Evolutionary conservation across 2,113 vertebrate genomes (phyloP).

Genomic region (Ptilorrhoa leucosticta): DNA sequence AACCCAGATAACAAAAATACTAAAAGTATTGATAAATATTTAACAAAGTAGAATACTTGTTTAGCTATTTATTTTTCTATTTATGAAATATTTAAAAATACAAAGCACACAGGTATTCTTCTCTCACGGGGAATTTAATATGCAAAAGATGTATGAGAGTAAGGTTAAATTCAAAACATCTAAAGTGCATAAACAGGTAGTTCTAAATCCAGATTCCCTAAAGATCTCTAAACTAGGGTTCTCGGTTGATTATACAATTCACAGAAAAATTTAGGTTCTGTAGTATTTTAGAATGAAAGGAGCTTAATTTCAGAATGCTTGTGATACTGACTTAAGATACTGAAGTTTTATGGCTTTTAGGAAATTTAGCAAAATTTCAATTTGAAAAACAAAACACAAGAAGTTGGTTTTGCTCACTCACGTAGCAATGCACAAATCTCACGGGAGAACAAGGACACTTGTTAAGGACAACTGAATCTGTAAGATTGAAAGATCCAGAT

Average conservation of each 20-base stretch:
- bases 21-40: not conserved
- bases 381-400: not conserved
- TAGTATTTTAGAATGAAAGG: not conserved
- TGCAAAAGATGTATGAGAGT: not conserved
- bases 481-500: not conserved
- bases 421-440: not conserved
- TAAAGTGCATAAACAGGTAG: not conserved
- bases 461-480: not conserved
- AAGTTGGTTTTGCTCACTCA: not conserved
- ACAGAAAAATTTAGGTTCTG: not conserved
- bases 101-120: not conserved
- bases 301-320: not conserved
- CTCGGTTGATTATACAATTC: accelerated
- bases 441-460: not conserved
- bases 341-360: not conserved
- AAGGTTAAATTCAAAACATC: not conserved
- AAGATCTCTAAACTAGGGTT: not conserved
- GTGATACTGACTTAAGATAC: not conserved
- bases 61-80: not conserved
- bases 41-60: not conserved
- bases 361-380: not conserved
- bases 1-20: not conserved
- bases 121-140: not conserved
- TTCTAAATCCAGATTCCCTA: not conserved
- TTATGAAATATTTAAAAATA: not conserved